These are phyloP conservation scores for Eurosta solidaginis DNA, from an alignment of 1,140 invertebrate genomes.

Conservation along the genomic window DNA sequence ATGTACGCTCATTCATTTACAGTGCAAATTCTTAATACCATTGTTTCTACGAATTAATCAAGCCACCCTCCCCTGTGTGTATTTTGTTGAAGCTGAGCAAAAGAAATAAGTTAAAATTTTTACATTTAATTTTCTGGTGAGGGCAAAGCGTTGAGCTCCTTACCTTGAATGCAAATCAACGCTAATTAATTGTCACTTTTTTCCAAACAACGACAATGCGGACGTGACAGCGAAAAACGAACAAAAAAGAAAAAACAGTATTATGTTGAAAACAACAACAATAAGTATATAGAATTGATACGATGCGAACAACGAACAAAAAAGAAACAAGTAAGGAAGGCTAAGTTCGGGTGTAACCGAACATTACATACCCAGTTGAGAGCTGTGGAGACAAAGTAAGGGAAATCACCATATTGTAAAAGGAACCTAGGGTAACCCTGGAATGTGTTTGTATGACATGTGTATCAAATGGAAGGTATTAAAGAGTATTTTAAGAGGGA, in stretches of 20 bases:
- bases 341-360: too few species aligned
- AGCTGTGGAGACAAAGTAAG: too few species aligned
- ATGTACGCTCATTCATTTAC: not conserved
- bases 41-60: not conserved
- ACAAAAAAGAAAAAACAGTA: not conserved
- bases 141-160: not conserved
- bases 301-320: not conserved
- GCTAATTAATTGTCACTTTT: slow-evolving; percentile 27
- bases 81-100: not conserved
- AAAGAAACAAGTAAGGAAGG: too few species aligned
- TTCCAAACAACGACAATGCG: slow-evolving; percentile 8
- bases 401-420: too few species aligned
- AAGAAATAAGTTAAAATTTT: not conserved
- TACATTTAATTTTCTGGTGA: not conserved
- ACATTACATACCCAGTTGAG: too few species aligned
- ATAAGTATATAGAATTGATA: too few species aligned
- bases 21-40: too few species aligned
- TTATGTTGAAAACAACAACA: too few species aligned
- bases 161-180: slow-evolving; percentile 24
- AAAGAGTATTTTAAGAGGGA: too few species aligned
- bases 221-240: slow-evolving; percentile 5
- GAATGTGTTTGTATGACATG: too few species aligned
- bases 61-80: not conserved
- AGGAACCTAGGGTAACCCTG: too few species aligned
- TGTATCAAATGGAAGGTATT: too few species aligned